A percentile compares a stretch with the other conserved stretches of the same genome.
Evolutionary conservation across 2,113 vertebrate species (phyloP).

Genomic region (Alethe diademata): DNA sequence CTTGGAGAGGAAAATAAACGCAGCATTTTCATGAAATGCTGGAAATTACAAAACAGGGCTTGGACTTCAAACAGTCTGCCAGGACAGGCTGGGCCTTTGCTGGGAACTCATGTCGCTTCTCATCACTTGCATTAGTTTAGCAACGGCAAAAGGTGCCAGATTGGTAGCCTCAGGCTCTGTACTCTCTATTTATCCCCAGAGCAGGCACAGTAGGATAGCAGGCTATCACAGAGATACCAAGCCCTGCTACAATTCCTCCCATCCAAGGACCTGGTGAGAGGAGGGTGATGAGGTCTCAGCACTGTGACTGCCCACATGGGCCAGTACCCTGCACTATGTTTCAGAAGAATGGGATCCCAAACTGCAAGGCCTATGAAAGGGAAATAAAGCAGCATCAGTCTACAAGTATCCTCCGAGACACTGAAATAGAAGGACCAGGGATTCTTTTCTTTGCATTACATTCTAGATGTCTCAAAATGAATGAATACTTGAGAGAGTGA

Average conservation of each 20-base stretch:
- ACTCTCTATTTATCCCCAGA: neutral
- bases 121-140: neutral
- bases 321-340: neutral
- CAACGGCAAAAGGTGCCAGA: neutral
- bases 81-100: neutral
- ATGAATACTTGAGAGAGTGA: neutral
- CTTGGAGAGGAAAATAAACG: neutral
- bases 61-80: neutral
- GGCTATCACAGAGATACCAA: neutral
- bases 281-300: neutral
- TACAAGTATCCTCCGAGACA: neutral
- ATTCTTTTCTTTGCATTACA: neutral
- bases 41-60: conserved; percentile 25
- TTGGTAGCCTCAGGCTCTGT: neutral
- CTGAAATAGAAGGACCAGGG: neutral
- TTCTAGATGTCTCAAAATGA: neutral
- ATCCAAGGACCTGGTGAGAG: neutral
- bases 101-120: neutral
- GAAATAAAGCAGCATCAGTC: neutral
- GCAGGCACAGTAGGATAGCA: neutral
- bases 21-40: conserved; percentile 26
- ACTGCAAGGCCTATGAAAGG: neutral
- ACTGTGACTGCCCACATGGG: neutral
- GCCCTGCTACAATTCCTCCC: neutral
- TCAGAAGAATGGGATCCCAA: neutral